Percentiles rank a stretch among this genome's conserved stretches.
These are phyloP conservation scores for Lasioglossum baleicum DNA, from an alignment of 1,140 invertebrate species.

Conservation along the genomic window DNA sequence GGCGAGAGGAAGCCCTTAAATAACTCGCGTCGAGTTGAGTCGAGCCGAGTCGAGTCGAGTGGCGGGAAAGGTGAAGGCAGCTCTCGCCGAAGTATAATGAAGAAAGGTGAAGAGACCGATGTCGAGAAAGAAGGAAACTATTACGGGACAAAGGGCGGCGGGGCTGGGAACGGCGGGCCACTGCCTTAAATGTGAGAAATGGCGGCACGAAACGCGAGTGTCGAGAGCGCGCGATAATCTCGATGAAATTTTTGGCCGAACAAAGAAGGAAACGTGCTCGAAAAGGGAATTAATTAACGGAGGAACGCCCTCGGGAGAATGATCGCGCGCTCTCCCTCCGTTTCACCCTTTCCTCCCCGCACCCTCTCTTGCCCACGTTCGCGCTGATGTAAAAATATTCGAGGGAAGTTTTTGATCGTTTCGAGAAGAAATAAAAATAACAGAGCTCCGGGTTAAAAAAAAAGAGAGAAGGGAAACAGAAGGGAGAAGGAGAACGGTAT, in stretches of 20 bases:
- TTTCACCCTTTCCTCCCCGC: too few relatives aligned
- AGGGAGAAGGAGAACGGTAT: not conserved
- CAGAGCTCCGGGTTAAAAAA: too few relatives aligned
- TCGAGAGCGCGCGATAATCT: conserved; percentile 11
- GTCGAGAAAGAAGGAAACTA: conserved; percentile 17
- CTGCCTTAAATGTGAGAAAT: conserved; percentile 15
- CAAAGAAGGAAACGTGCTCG: not conserved
- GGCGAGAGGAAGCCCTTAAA: not conserved
- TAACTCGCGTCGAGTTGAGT: conserved; percentile 2
- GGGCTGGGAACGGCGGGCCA: not conserved
- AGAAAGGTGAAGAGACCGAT: conserved; percentile 10
- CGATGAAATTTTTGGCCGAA: conserved; percentile 5
- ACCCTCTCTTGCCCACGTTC: too few relatives aligned
- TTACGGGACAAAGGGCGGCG: not conserved
- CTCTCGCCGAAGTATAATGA: conserved; percentile 6
- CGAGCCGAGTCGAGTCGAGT: not conserved
- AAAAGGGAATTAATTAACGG: not conserved
- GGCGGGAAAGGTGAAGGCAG: not conserved
- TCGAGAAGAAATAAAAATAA: not conserved
- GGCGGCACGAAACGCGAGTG: conserved; percentile 8
- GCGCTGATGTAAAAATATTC: not conserved
- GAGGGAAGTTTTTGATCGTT: not conserved
- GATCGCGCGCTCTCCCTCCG: not conserved
- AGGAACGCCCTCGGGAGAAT: not conserved
- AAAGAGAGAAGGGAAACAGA: too few relatives aligned